Evolutionary conservation across 2,797 vertebrate species (phyloP).

Genomic region (Pelodytes ibericus): DNA sequence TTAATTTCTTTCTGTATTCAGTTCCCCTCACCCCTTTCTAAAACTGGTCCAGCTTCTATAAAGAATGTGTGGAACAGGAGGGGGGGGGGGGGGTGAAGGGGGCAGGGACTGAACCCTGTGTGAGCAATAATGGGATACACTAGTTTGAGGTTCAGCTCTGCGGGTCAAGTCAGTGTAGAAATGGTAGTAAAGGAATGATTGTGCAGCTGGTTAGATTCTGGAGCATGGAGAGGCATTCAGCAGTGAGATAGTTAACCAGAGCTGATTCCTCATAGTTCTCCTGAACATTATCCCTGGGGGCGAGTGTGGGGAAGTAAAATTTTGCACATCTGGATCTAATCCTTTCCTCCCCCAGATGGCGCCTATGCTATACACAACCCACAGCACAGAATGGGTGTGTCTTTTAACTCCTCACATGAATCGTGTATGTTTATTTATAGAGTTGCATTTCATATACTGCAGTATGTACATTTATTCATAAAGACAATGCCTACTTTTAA

Average conservation of each 20-base stretch:
- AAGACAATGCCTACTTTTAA: no score
- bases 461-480: no score
- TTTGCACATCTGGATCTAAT: slow-evolving; percentile 50
- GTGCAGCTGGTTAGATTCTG: no score
- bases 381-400: not conserved
- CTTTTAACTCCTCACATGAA: not conserved
- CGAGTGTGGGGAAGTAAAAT: slow-evolving; percentile 6
- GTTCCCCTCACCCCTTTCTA: no score
- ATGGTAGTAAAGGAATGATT: no score
- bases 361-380: slow-evolving; percentile 8
- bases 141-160: no score
- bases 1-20: no score
- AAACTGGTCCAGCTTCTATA: not conserved
- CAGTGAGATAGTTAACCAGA: slow-evolving; percentile 26
- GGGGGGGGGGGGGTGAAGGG: no score
- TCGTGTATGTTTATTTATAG: no score
- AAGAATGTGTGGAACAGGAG: not conserved
- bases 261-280: not conserved
- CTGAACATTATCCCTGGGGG: slow-evolving; percentile 6
- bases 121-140: no score
- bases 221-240: not conserved
- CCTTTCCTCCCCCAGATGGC: slow-evolving; percentile 18
- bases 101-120: not conserved
- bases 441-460: no score
- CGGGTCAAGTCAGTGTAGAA: no score